Evolutionary conservation across 2,888 invertebrate genomes (phyloP).

Genomic region (Ochropleura plecta): DNA sequence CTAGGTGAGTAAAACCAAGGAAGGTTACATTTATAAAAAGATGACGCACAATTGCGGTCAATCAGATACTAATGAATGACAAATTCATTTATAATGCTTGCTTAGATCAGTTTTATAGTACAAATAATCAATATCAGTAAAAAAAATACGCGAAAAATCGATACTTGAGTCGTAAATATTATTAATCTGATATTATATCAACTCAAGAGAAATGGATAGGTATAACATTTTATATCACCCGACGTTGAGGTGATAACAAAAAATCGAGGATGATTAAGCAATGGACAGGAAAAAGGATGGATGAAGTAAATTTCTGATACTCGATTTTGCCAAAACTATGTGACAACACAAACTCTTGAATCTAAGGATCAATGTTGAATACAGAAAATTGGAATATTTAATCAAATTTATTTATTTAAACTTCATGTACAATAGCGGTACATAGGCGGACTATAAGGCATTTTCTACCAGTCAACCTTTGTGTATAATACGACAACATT

Average conservation of each 20-base stretch:
- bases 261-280: background rate
- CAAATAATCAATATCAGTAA: conserved; percentile 18
- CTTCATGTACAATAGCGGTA: too few species aligned
- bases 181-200: background rate
- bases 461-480: too few species aligned
- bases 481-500: too few species aligned
- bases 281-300: background rate
- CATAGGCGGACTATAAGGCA: too few species aligned
- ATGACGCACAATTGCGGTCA: background rate
- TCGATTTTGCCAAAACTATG: background rate
- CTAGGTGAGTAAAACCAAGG: background rate
- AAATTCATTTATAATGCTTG: background rate
- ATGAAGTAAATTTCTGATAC: background rate
- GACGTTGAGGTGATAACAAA: background rate
- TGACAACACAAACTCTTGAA: background rate
- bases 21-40: background rate
- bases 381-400: too few species aligned
- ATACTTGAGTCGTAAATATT: background rate
- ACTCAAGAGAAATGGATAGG: background rate
- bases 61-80: background rate
- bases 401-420: too few species aligned
- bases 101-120: conserved; percentile 9
- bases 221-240: background rate
- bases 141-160: conserved; percentile 6
- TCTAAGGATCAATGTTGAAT: background rate